A percentile compares a stretch with the other conserved stretches of the same genome.
Evolutionary conservation across 2,113 vertebrate species (phyloP).

Genomic region (Nothobranchius furzeri): DNA sequence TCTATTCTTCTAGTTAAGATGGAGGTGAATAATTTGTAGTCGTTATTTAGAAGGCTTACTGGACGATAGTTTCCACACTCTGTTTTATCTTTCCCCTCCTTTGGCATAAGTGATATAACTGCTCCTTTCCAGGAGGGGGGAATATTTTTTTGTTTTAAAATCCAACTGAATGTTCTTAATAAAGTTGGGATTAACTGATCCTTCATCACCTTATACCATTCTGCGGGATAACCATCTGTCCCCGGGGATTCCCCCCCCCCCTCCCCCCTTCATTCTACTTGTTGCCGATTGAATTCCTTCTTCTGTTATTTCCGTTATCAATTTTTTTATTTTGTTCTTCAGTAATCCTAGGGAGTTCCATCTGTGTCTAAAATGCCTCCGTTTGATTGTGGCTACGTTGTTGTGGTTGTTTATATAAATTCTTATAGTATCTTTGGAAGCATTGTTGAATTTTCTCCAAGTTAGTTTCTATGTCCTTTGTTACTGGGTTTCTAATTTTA

Average conservation of each 20-base stretch:
- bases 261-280: not conserved
- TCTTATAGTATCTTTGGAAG: no score
- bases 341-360: not conserved
- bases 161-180: conserved; percentile 5
- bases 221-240: not conserved
- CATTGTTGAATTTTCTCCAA: no score
- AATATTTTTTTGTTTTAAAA: not conserved
- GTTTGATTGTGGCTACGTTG: no score
- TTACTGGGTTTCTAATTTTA: no score
- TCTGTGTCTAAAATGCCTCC: not conserved
- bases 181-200: not conserved
- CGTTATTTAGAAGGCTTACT: not conserved
- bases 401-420: no score
- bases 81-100: no score
- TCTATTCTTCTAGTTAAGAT: no score
- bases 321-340: rapidly evolving
- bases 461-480: no score
- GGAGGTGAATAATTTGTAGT: not conserved
- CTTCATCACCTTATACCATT: conserved; percentile 15
- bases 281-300: not conserved
- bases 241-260: not conserved
- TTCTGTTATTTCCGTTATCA: not conserved
- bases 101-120: not conserved
- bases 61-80: not conserved
- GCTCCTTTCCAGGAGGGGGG: not conserved